Evolutionary conservation across 2,888 invertebrate species (phyloP).

Genomic region (Acanthoscelides obtectus): DNA sequence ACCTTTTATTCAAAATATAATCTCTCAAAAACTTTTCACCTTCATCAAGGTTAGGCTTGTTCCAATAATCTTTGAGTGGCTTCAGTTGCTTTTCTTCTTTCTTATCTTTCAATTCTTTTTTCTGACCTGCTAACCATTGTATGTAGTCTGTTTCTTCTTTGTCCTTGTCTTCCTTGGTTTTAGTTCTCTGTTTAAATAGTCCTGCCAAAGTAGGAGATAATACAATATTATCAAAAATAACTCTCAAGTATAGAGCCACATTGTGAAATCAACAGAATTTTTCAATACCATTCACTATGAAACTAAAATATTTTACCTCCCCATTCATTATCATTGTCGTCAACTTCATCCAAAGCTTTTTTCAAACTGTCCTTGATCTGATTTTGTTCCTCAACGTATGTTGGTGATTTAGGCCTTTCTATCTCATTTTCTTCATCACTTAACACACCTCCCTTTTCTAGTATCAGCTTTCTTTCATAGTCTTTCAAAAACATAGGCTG

Average conservation of each 20-base stretch:
- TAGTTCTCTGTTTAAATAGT: conserved; percentile 52
- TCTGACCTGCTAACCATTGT: conserved; percentile 77
- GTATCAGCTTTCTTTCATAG: conserved; percentile 70
- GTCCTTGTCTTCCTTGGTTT: conserved; percentile 52
- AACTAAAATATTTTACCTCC: conserved; percentile 46
- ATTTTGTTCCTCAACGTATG: conserved; percentile 65
- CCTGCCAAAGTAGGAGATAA: background rate
- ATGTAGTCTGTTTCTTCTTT: conserved; percentile 59
- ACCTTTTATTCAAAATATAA: conserved; percentile 83
- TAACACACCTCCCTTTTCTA: conserved; percentile 61
- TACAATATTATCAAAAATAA: too few species aligned
- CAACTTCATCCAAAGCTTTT: conserved; percentile 47
- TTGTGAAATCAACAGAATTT: too few species aligned
- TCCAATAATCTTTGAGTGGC: conserved; percentile 80
- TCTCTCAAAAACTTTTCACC: conserved; percentile 89
- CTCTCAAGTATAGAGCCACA: too few species aligned
- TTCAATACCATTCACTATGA: too few species aligned
- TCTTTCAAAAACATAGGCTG: conserved; percentile 68
- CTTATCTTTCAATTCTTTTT: conserved; percentile 55
- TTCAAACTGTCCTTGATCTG: conserved; percentile 62
- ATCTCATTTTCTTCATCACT: conserved; percentile 47
- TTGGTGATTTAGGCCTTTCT: conserved; percentile 40
- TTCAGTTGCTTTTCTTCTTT: conserved; percentile 62
- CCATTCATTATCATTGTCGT: conserved; percentile 52
- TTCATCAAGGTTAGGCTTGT: conserved; percentile 71